Conservation (phyloP, 1,140 invertebrate species). For the Wiebesia pumilae region DNA sequence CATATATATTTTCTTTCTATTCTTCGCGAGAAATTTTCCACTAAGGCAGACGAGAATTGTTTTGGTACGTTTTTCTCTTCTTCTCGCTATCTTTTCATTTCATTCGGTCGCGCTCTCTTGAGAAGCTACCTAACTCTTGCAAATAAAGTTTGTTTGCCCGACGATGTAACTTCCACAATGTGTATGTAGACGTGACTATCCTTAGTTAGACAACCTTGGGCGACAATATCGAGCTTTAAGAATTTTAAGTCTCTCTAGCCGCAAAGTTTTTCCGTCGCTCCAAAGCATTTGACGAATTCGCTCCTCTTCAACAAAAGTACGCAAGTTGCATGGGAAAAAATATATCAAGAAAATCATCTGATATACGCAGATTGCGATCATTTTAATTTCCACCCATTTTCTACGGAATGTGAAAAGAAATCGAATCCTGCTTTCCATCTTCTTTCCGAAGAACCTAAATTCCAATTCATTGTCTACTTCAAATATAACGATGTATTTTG, state of each 20-base stretch:
- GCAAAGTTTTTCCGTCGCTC: not conserved
- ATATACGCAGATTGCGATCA: not conserved
- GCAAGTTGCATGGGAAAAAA: not conserved
- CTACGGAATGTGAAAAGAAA: not conserved
- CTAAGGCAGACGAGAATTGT: constrained; percentile 12
- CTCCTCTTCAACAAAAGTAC: not conserved
- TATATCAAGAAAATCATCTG: not conserved
- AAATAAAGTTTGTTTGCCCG: constrained; percentile 28
- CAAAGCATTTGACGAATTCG: not conserved
- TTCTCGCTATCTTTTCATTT: not conserved
- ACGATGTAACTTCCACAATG: not conserved
- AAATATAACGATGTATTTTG: not conserved
- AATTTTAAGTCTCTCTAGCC: too few relatives aligned
- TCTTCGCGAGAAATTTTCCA: constrained; percentile 21
- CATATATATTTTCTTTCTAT: not conserved
- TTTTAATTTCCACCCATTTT: not conserved
- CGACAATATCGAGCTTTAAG: not conserved
- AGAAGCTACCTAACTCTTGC: not conserved
- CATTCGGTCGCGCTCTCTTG: not conserved
- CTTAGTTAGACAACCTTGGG: too few relatives aligned
- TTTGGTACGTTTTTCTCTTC: not conserved
- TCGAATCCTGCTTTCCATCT: not conserved
- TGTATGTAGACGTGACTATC: not conserved
- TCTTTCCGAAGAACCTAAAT: not conserved
- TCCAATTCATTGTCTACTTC: not conserved